Evolutionary conservation across 2,888 invertebrate species (phyloP).

Genomic region (Pediacus dermestoides): DNA sequence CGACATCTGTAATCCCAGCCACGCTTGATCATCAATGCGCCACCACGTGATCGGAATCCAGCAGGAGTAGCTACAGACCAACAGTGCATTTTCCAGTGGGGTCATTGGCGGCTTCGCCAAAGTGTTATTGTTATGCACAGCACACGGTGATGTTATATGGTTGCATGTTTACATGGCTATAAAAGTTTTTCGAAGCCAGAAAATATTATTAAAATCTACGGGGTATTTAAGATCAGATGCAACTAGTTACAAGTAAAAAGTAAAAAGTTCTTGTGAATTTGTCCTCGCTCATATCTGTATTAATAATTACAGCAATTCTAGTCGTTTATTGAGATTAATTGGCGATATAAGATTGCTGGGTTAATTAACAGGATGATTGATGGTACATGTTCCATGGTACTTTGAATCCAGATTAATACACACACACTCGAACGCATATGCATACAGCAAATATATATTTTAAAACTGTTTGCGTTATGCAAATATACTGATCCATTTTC

Average conservation of each 20-base stretch:
- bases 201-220: too few species aligned
- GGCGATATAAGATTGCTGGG: conserved; percentile 10
- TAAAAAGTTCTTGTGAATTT: not conserved
- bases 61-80: too few species aligned
- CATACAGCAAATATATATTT: not conserved
- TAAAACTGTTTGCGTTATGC: conserved; percentile 1
- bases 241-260: conserved; percentile 1
- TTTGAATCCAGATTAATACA: conserved; percentile 14
- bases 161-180: conserved; percentile 1
- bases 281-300: not conserved
- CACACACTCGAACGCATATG: conserved; percentile 5
- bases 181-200: too few species aligned
- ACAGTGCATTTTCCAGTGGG: conserved; percentile 9
- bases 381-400: conserved; percentile 8
- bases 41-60: conserved; percentile 29
- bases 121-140: conserved; percentile 4
- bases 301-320: not conserved
- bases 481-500: conserved; percentile 1
- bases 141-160: not conserved
- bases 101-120: conserved; percentile 7
- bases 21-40: conserved; percentile 30
- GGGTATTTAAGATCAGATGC: too few species aligned
- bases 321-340: conserved; percentile 1
- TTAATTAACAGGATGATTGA: conserved; percentile 17
- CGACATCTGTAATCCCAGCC: conserved; percentile 32